These are phyloP conservation scores for Suillia variegata DNA, from an alignment of 2,888 invertebrate species.

Conservation along the genomic window DNA sequence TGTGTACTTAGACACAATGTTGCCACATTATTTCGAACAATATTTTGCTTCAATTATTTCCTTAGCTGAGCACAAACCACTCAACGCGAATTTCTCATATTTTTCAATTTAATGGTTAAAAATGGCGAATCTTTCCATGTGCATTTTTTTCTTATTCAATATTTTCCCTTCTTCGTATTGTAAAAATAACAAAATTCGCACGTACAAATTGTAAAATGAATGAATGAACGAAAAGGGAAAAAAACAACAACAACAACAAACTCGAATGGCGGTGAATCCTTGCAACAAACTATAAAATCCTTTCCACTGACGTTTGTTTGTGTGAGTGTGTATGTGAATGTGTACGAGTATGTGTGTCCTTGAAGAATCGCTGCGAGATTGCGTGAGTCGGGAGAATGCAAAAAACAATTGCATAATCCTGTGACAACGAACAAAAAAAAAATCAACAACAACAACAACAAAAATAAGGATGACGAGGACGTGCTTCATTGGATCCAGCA, in stretches of 20 bases:
- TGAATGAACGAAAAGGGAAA: background rate
- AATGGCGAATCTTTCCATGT: background rate
- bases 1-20: too few species aligned
- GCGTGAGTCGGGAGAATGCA: background rate
- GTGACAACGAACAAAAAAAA: too few species aligned
- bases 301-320: too few species aligned
- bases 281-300: too few species aligned
- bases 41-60: too few species aligned
- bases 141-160: too few species aligned
- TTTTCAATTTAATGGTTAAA: background rate
- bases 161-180: background rate
- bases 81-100: background rate
- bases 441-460: too few species aligned
- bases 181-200: background rate
- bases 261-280: too few species aligned
- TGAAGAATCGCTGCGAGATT: background rate
- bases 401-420: background rate
- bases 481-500: background rate
- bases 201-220: background rate
- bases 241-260: too few species aligned
- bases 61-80: background rate
- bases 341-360: constrained; percentile 1
- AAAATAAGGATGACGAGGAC: too few species aligned
- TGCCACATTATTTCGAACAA: too few species aligned
- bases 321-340: too few species aligned